These are phyloP conservation scores for Protodeltote pygarga DNA, from an alignment of 2,888 invertebrate species.

Conservation along the genomic window DNA sequence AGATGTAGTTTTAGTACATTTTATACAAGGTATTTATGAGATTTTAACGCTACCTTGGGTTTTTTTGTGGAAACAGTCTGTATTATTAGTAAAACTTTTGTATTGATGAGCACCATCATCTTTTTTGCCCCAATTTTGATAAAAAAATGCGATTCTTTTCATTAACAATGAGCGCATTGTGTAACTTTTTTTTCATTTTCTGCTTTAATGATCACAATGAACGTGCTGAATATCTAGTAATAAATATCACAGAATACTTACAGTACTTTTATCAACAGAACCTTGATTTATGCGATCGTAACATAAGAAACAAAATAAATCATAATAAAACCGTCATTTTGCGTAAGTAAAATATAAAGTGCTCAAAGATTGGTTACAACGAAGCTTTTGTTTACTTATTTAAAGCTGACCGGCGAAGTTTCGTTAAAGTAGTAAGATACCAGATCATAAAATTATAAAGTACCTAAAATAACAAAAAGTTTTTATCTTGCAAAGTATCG, in stretches of 20 bases:
- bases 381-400: constrained; percentile 8
- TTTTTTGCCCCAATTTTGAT: background rate
- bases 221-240: background rate
- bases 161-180: background rate
- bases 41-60: too few relatives aligned
- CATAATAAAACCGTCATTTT: constrained; percentile 9
- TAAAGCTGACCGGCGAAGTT: constrained; percentile 2
- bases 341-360: constrained; percentile 9
- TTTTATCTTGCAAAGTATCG: constrained; percentile 9
- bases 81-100: too few relatives aligned
- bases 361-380: background rate
- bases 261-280: background rate
- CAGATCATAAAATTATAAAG: constrained; percentile 4
- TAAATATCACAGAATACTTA: background rate
- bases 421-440: constrained; percentile 9
- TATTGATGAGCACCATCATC: background rate
- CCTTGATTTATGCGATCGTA: background rate
- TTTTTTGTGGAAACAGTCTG: too few relatives aligned
- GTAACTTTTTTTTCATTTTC: background rate
- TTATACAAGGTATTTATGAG: too few relatives aligned
- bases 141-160: background rate
- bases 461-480: constrained; percentile 13
- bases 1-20: too few relatives aligned
- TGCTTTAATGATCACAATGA: background rate
- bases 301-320: background rate